Base-by-base conservation (phyloP, 2,797 vertebrate species). In the Hapalemur alaotrensis region DNA sequence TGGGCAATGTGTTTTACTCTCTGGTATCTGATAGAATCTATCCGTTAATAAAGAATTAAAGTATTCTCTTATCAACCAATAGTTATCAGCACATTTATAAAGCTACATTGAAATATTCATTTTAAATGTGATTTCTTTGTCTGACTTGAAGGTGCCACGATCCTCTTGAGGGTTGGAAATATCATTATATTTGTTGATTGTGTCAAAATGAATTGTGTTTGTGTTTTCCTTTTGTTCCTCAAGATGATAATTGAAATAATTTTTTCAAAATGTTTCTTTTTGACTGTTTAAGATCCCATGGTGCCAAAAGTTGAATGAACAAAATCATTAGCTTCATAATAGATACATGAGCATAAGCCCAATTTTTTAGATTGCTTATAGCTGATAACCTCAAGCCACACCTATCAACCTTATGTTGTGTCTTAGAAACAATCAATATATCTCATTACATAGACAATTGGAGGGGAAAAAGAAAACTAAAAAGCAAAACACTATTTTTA, bases 321-420 rank as follows among this genome's bases (percentile, higher is more conserved):
- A 92, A 72, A 89, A 76, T 35, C 67, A 90, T 93, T 91, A 65
- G 22, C 46, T 96, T 95, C 15, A 97, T 65, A 97, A 70, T 50
- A 80, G 30, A 43, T 73, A 32, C n/a, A 28, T 61, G 20, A 86
- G 38, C 48, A 52, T 12, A 85, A 69, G 25, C 50, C 18, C 18
- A 80, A 2, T 72, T 35, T 88, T 85, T 76, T 85, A 91, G 92
- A 38, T 67, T 91, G 14, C 5, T 73, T 80, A 38, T 76, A 67
- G n/a, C 35, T 84, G 61, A 50, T 50, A 87, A 76, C 30, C 84
- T 54, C 30, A 59, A 67, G 25, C 41, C 78, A 93, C 32, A 35
- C 46, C 76, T 91, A 0, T 61, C 82, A 94, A 86, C 48, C 22
- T 54, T 61, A 65, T n/a, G 28, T 50, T 43, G 41, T 57, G 3